These are phyloP conservation scores for Lates japonicus DNA, from an alignment of 2,797 vertebrate genomes.

Conservation along the genomic window DNA sequence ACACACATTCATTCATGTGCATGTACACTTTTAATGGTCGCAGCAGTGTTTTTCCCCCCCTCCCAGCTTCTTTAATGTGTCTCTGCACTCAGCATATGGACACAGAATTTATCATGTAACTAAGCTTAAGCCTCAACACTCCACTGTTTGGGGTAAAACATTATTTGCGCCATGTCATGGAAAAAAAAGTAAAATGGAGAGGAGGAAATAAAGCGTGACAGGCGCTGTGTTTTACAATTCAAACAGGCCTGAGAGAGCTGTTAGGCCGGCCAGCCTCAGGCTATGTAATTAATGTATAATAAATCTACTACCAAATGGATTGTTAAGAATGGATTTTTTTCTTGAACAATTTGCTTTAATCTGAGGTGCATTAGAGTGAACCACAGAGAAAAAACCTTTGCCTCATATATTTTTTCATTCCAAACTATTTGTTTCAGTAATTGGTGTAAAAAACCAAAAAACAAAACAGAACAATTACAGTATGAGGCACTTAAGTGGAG, in stretches of 20 bases:
- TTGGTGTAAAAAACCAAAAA: slow-evolving; percentile 6
- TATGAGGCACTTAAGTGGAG: slow-evolving; percentile 21
- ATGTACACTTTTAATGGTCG: not conserved
- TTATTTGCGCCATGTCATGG: slow-evolving; percentile 34
- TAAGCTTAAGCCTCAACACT: not conserved
- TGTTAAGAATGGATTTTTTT: slow-evolving; percentile 38
- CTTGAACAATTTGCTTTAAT: slow-evolving; percentile 49
- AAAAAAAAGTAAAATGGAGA: slow-evolving; percentile 26
- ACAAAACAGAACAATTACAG: slow-evolving; percentile 7
- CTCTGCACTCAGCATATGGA: not conserved
- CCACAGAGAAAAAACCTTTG: slow-evolving; percentile 16
- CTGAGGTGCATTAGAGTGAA: slow-evolving; percentile 10
- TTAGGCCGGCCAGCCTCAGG: slow-evolving; percentile 54
- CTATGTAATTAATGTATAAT: slow-evolving; percentile 65
- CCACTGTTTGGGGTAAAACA: slow-evolving; percentile 22
- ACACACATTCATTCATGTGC: not conserved
- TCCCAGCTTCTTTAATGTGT: not conserved
- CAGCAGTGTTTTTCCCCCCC: not conserved
- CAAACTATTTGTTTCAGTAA: slow-evolving; percentile 29
- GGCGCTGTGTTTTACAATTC: slow-evolving; percentile 71
- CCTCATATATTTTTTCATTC: slow-evolving; percentile 13
- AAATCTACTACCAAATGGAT: slow-evolving; percentile 63
- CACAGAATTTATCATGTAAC: not conserved
- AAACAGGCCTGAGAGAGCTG: slow-evolving; percentile 62
- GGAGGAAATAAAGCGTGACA: slow-evolving; percentile 63